Evolutionary conservation across 2,888 invertebrate species (phyloP), one percentile per base, ranked within the genome.

Genomic region (Actias luna): DNA sequence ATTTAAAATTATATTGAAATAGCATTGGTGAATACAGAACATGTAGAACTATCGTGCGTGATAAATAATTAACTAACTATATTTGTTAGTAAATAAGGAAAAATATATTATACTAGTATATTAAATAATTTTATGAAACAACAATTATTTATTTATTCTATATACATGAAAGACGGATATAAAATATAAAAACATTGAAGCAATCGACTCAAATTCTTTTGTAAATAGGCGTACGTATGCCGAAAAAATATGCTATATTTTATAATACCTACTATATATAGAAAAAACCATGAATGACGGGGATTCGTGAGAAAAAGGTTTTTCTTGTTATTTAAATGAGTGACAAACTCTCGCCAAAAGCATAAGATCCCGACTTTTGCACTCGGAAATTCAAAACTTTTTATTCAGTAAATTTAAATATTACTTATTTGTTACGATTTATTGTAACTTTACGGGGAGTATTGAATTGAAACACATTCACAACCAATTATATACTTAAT

Each of bases 261-360:
- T 69, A 70, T 39, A 67, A 67, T 57, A 60, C 64, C 66, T 57
- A 60, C 64, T 60, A 64, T 64, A 69, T 60, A 68, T 52, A 58
- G 50, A 62, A 59, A 55, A 36, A 52, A 16, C 29, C 55, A 16
- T 27, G 29, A 55, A 55, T n/a, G n/a, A n/a, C n/a, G 59, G 35
- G 62, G 64, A 59, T 55, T n/a, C 18, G 68, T 70, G 71, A 69
- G 77, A 82, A 87, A 87, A 87, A 87, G 88, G 85, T 84, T 88
- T 87, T 77, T 70, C 85, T 82, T 88, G 88, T 89, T 89, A 89
- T 89, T 89, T 82, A 89, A 89, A 89, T 88, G 79, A 84, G 77
- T 77, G 82, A 82, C 80, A 83, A 88, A 88, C 79, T 87, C 84
- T 72, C 66, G 67, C 69, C 69, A 69, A 69, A 77, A 78, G 78